Percentiles rank a stretch among this genome's conserved stretches.
These are phyloP conservation scores for Phaethornis superciliosus DNA, from an alignment of 2,113 vertebrate species.

Conservation along the genomic window DNA sequence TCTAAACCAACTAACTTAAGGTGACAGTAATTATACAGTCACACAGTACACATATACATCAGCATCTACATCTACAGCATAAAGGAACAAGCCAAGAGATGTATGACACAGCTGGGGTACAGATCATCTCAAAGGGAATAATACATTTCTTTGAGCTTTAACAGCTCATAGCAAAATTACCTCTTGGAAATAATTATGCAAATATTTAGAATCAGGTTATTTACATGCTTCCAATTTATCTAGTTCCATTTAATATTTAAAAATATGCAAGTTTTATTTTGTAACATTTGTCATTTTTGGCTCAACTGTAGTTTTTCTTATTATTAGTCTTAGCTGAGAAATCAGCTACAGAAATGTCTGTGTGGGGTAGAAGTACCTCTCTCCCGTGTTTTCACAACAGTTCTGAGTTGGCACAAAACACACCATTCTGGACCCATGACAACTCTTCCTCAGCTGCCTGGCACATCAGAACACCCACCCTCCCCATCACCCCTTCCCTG, in stretches of 20 bases:
- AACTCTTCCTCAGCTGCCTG: not conserved
- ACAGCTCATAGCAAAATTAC: constrained; percentile 52
- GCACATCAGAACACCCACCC: not conserved
- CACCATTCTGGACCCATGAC: not conserved
- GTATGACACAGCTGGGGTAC: constrained; percentile 32
- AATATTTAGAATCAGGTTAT: constrained; percentile 52
- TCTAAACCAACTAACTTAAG: not conserved
- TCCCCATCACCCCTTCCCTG: not conserved
- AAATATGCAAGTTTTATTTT: constrained; percentile 53
- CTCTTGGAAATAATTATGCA: constrained; percentile 53
- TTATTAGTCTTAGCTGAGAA: constrained; percentile 30
- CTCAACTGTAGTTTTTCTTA: constrained; percentile 45
- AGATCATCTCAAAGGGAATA: constrained; percentile 35
- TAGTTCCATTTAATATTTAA: constrained; percentile 28
- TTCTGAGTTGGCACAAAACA: constrained; percentile 46
- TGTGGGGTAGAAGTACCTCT: not conserved
- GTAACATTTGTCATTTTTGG: constrained; percentile 52
- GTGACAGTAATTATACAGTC: not conserved
- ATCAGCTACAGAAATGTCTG: constrained; percentile 39
- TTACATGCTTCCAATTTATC: constrained; percentile 50
- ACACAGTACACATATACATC: not conserved
- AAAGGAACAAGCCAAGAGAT: constrained; percentile 48
- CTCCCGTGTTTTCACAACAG: not conserved
- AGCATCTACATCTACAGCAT: constrained; percentile 50
- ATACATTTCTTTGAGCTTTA: constrained; percentile 23